A percentile compares a stretch with the other conserved stretches of the same genome.
phyloP scores from a whole-genome alignment of 2,113 vertebrate species.

The Pseudolaguvia tuberculata region DNA sequence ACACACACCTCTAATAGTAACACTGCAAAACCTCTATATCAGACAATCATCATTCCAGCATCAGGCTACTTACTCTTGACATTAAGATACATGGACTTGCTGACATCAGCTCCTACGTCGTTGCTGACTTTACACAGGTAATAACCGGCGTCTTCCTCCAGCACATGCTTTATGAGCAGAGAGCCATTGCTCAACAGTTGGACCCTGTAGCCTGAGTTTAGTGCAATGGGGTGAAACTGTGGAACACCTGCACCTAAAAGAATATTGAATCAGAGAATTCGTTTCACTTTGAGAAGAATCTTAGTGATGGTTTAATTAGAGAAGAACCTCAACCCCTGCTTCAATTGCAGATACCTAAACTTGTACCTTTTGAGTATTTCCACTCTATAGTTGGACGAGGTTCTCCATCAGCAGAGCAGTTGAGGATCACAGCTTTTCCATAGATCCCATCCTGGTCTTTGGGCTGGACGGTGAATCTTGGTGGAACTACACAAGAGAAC shows the following conservation, averaged over 20 bases:
- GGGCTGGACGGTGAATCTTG: constrained; percentile 94
- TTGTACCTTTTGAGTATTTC: constrained; percentile 96
- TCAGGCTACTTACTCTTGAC: constrained; percentile 90
- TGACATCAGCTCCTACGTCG: constrained; percentile 97
- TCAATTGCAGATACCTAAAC: neutral
- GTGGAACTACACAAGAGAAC: constrained; percentile 76
- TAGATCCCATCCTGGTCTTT: constrained; percentile 97
- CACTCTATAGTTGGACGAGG: constrained; percentile 96
- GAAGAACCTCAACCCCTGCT: neutral
- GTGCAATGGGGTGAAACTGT: constrained; percentile 90
- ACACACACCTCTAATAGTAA: neutral
- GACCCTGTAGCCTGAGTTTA: constrained; percentile 86
- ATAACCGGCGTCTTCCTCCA: constrained; percentile 97
- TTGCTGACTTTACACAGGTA: constrained; percentile 99
- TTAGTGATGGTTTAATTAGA: neutral
- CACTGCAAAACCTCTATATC: neutral
- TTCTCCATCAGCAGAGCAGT: constrained; percentile 94
- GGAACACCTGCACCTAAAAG: constrained; percentile 86
- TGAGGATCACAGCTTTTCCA: constrained; percentile 91
- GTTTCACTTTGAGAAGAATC: neutral
- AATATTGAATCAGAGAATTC: neutral
- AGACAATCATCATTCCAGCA: neutral
- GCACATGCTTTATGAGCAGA: constrained; percentile 90
- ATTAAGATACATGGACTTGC: constrained; percentile 99
- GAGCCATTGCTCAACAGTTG: constrained; percentile 93